phyloP scores from a whole-genome alignment of 2,888 invertebrate genomes.

The Iphiclides podalirius region DNA sequence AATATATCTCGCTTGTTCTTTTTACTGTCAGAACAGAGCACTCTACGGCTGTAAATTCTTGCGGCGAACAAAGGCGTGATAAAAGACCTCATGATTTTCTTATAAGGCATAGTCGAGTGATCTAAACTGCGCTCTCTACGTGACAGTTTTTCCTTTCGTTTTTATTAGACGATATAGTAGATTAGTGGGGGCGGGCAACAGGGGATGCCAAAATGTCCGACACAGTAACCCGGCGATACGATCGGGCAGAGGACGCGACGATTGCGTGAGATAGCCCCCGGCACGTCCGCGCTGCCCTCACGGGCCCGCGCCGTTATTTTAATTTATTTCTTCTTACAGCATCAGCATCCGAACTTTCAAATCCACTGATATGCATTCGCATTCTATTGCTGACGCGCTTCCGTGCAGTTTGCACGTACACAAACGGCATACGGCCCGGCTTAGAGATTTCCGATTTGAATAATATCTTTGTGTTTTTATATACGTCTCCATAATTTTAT shows the following conservation, averaged over 20 bases:
- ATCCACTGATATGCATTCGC: conserved; percentile 21
- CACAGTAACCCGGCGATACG: conserved; percentile 60
- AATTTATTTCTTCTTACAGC: conserved; percentile 36
- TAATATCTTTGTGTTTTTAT: neutral
- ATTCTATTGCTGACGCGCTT: conserved; percentile 13
- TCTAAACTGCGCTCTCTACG: conserved; percentile 35
- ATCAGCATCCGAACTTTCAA: conserved; percentile 27
- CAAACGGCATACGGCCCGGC: neutral
- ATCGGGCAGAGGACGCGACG: conserved; percentile 42
- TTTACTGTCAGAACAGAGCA: too few species aligned
- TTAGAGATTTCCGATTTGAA: neutral
- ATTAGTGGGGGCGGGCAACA: too few species aligned
- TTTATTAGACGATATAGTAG: conserved; percentile 38
- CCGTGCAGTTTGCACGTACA: conserved; percentile 1
- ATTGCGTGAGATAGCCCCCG: conserved; percentile 65
- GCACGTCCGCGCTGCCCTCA: conserved; percentile 57
- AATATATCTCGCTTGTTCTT: too few species aligned
- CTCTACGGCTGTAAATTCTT: too few species aligned
- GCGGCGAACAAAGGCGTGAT: conserved; percentile 18
- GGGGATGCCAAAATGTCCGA: conserved; percentile 53
- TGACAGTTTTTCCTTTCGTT: conserved; percentile 40
- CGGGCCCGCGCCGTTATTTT: conserved; percentile 39
- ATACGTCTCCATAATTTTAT: conserved; percentile 4
- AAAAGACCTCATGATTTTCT: conserved; percentile 13
- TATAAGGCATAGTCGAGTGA: conserved; percentile 20